phyloP scores from a whole-genome alignment of 2,113 vertebrate species.

The Euleptes europaea region DNA sequence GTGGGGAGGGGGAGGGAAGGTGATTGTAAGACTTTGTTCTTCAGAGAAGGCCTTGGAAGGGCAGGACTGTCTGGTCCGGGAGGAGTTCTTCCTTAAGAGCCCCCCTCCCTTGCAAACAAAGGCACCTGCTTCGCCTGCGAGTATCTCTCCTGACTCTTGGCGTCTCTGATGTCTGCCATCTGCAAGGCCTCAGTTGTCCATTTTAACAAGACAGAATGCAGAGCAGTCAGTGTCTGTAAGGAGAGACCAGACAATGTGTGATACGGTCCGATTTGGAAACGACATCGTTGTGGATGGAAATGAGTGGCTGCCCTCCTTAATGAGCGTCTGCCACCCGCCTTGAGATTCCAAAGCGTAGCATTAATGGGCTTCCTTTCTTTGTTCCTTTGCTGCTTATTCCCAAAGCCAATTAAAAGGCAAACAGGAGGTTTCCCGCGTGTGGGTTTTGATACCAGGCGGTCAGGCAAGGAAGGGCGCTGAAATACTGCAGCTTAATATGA shows the following conservation, averaged over 20 bases:
- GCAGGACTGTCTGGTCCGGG: fast-evolving
- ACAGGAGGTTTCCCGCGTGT: slow-evolving; percentile 68
- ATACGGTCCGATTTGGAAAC: slow-evolving; percentile 34
- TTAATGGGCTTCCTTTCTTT: slow-evolving; percentile 69
- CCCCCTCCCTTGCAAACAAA: not conserved
- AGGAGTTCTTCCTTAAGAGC: not conserved
- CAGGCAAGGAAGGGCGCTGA: slow-evolving; percentile 70
- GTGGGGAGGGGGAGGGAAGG: too few species aligned
- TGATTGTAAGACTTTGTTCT: too few species aligned
- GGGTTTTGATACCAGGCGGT: slow-evolving; percentile 68
- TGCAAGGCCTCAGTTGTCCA: slow-evolving; percentile 37
- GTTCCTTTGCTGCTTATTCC: slow-evolving; percentile 64
- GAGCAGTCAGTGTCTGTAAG: slow-evolving; percentile 25
- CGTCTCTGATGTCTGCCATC: not conserved
- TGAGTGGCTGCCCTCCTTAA: slow-evolving; percentile 9
- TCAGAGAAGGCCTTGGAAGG: too few species aligned
- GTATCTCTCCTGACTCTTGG: not conserved
- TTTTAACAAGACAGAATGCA: slow-evolving; percentile 33
- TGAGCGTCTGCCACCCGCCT: slow-evolving; percentile 33
- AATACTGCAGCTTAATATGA: slow-evolving; percentile 72
- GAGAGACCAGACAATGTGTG: slow-evolving; percentile 4
- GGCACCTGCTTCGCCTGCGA: slow-evolving; percentile 6
- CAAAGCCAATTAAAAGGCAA: slow-evolving; percentile 80
- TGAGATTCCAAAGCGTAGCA: slow-evolving; percentile 51
- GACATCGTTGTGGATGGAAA: slow-evolving; percentile 10